A percentile compares a stretch with the other conserved stretches of the same genome.
Evolutionary conservation across 2,113 vertebrate species (phyloP).

Genomic region (Heteronetta atricapilla): DNA sequence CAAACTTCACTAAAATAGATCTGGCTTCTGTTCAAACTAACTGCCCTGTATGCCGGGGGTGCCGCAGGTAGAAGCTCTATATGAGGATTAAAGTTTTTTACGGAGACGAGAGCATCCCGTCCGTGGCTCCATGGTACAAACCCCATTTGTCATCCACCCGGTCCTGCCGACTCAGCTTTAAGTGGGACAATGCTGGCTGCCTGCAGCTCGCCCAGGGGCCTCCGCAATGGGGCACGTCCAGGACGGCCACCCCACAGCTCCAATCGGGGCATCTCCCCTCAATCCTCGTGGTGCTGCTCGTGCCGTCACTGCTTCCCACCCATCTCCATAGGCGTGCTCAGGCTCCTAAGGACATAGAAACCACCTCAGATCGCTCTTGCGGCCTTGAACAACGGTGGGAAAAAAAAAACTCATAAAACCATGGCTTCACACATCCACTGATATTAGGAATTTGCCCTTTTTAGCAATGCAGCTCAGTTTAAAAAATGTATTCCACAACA

Average conservation of each 20-base stretch:
- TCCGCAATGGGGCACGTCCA: background rate
- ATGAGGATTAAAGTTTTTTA: background rate
- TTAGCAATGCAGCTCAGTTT: background rate
- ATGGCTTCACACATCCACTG: accelerated
- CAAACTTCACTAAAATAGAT: background rate
- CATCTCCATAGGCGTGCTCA: too few relatives aligned
- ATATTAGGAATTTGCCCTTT: background rate
- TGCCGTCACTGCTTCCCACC: background rate
- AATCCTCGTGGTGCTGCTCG: background rate
- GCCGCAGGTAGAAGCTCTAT: background rate
- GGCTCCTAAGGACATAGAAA: background rate
- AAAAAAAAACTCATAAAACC: background rate
- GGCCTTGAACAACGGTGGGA: background rate
- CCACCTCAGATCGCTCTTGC: background rate
- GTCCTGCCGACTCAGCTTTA: background rate
- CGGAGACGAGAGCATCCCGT: background rate
- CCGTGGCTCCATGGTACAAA: background rate
- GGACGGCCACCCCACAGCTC: background rate
- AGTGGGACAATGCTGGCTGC: background rate
- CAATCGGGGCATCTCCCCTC: accelerated
- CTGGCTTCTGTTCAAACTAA: background rate
- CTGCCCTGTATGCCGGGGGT: background rate
- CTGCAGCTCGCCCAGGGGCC: background rate
- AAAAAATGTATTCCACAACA: background rate
- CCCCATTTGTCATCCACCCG: background rate